Evolutionary conservation across 2,797 vertebrate genomes (phyloP), one percentile per base, ranked within the genome.

Genomic region (Sebastes itinus): DNA sequence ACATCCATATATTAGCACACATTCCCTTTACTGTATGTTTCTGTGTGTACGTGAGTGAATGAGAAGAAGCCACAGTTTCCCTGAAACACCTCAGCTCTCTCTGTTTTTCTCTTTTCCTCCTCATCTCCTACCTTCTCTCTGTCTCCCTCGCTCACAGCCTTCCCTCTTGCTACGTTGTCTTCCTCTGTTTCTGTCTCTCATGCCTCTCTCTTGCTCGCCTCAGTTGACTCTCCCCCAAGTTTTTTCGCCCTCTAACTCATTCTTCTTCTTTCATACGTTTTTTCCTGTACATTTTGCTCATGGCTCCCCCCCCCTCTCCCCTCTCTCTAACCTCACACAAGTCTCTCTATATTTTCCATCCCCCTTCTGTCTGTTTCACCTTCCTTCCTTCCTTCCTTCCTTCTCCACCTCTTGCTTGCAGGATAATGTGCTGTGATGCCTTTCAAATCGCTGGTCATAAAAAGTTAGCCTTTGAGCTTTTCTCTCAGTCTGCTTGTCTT

Each of bases 171-270:
- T 23, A 10, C 58, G 71, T 69, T 76, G 67, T 79, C 79, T 60
- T 62, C 67, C 46, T 81, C 64, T 75, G 60, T 87, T 82, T 73
- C 72, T 67, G 67, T 84, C 75, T 83, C 25, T 64, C 68, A 63
- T 30, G 22, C 82, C 23, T 82, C 9, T 38, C 35, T 38, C 0
- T 38, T 14, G 6, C 38, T 77, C 18, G 16, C 75, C 54, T 55
- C 63, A 35, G 28, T 76, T 22, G 7, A 56, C 60, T 65, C 75
- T 55, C 59, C 52, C 8, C 13, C 16, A 56, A 8, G 11, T 63
- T n/a, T 8, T 63, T 55, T 38, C 0, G 13, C 20, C 60, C n/a
- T 69, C 27, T 11, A 71, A 72, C 52, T 67, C 78, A 28, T 70
- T 46, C 42, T 20, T 73, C 42, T 46, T 46, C 42, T 52, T 73